Percentiles rank a stretch among this genome's conserved stretches.
Evolutionary conservation across 2,888 invertebrate species (phyloP).

Genomic region (Ischnus inquisitorius): DNA sequence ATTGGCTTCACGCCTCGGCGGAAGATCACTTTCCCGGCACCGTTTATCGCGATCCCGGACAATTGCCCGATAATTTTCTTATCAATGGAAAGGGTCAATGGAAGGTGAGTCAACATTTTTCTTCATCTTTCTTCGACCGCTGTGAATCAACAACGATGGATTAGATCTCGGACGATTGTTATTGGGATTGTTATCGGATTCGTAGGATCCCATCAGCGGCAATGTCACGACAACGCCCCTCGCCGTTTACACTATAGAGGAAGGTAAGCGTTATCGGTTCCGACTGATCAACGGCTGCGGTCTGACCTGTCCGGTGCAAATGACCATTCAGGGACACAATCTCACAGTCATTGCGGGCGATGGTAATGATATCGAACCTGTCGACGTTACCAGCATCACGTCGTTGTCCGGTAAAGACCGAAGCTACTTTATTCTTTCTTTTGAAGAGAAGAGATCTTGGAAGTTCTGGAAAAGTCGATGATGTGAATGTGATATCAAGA

Average conservation of each 20-base stretch:
- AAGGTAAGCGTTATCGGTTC: slow-evolving; percentile 86
- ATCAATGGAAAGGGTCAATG: slow-evolving; percentile 93
- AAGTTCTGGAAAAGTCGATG: too few relatives aligned
- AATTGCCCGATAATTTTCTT: slow-evolving; percentile 92
- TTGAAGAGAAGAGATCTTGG: too few relatives aligned
- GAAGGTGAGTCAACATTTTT: slow-evolving; percentile 49
- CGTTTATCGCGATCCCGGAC: slow-evolving; percentile 91
- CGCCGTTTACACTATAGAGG: slow-evolving; percentile 80
- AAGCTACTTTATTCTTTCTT: too few relatives aligned
- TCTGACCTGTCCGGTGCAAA: slow-evolving; percentile 86
- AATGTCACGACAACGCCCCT: slow-evolving; percentile 75
- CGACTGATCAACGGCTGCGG: slow-evolving; percentile 87
- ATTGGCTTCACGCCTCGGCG: slow-evolving; percentile 87
- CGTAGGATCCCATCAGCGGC: slow-evolving; percentile 74
- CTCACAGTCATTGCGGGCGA: slow-evolving; percentile 87
- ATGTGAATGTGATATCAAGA: too few relatives aligned
- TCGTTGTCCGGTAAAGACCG: slow-evolving; percentile 86
- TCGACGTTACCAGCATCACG: slow-evolving; percentile 83
- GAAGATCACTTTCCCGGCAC: slow-evolving; percentile 91
- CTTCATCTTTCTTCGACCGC: not conserved
- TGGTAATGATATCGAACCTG: slow-evolving; percentile 86
- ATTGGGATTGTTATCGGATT: slow-evolving; percentile 25
- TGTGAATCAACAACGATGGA: not conserved
- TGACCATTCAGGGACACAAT: slow-evolving; percentile 86
- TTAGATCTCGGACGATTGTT: not conserved